These are phyloP conservation scores for Bothrops jararaca DNA, from an alignment of 2,113 vertebrate genomes.

Conservation along the genomic window DNA sequence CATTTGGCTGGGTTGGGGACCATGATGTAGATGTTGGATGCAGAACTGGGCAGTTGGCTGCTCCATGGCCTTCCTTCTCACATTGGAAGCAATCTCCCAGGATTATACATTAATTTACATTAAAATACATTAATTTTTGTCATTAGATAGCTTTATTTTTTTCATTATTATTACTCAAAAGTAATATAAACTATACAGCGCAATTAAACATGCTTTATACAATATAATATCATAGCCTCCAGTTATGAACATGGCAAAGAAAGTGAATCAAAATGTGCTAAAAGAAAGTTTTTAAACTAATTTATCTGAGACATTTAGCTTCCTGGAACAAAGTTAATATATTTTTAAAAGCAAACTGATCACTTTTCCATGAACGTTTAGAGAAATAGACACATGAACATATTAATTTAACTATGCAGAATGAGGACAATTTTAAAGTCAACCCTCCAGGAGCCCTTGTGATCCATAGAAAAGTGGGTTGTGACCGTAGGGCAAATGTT, in stretches of 20 bases:
- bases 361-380: not conserved
- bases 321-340: not conserved
- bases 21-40: too few relatives aligned
- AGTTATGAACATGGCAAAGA: not conserved
- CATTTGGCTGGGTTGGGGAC: too few relatives aligned
- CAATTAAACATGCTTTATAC: slow-evolving; percentile 5
- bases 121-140: not conserved
- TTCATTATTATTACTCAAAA: not conserved
- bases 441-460: not conserved
- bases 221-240: not conserved
- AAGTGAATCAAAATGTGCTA: not conserved
- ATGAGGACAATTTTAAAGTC: not conserved
- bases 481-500: not conserved
- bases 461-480: not conserved
- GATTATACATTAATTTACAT: too few relatives aligned
- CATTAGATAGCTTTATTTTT: slow-evolving; percentile 20
- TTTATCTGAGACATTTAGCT: not conserved
- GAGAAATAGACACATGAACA: not conserved
- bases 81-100: too few relatives aligned
- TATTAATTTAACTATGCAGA: not conserved
- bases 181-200: slow-evolving; percentile 16
- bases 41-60: too few relatives aligned
- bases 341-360: not conserved
- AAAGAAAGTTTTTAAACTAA: not conserved
- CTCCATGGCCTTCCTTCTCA: too few relatives aligned